Evolutionary conservation across 2,797 vertebrate genomes (phyloP).

Genomic region (Crenuchus spilurus): DNA sequence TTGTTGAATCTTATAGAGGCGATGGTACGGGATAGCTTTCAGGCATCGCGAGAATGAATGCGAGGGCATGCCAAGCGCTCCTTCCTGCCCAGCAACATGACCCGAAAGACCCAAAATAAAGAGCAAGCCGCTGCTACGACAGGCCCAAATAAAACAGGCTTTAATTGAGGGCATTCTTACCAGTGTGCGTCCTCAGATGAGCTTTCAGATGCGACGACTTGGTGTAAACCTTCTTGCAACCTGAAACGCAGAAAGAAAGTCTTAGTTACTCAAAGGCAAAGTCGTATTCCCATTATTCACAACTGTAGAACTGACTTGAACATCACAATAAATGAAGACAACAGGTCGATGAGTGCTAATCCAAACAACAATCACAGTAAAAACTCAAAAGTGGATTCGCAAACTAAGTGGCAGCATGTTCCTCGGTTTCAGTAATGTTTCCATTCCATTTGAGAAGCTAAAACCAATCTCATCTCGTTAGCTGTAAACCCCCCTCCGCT

Average conservation of each 20-base stretch:
- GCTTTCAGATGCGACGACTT: slow-evolving; percentile 99
- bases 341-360: background rate
- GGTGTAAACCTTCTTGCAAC: slow-evolving; percentile 99
- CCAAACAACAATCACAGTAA: background rate
- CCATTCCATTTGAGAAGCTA: slow-evolving; percentile 56
- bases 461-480: slow-evolving; percentile 57
- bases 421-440: slow-evolving; percentile 51
- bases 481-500: slow-evolving; percentile 43
- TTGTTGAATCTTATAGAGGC: slow-evolving; percentile 69
- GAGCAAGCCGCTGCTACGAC: slow-evolving; percentile 57
- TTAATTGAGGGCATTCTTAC: slow-evolving; percentile 77
- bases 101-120: slow-evolving; percentile 71
- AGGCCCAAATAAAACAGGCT: slow-evolving; percentile 57
- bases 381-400: slow-evolving; percentile 22
- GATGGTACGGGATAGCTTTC: slow-evolving; percentile 75
- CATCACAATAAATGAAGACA: background rate
- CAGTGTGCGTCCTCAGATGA: slow-evolving; percentile 98
- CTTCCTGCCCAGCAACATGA: slow-evolving; percentile 78
- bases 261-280: background rate
- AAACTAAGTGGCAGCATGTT: slow-evolving; percentile 47
- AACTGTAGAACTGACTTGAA: background rate
- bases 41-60: slow-evolving; percentile 54
- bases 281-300: background rate
- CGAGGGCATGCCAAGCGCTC: slow-evolving; percentile 77
- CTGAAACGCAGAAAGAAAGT: slow-evolving; percentile 65